These are phyloP conservation scores for Micromesistius poutassou DNA, from an alignment of 2,797 vertebrate species.

Conservation along the genomic window DNA sequence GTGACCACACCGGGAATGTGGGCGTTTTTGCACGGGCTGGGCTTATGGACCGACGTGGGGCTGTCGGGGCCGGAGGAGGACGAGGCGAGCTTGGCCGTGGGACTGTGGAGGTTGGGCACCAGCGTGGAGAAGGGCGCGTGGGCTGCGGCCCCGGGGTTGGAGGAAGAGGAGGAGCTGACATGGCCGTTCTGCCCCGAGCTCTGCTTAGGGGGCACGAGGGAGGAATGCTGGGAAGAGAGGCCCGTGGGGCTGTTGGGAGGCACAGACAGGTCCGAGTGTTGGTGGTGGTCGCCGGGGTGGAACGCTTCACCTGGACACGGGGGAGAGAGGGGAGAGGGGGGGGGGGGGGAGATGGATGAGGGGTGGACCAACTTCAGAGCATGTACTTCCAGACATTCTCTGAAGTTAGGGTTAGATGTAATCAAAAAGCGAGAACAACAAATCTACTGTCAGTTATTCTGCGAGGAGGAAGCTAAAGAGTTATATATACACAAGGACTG, in stretches of 20 bases:
- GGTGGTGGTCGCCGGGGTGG: constrained; percentile 90
- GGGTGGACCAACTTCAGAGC: neutral
- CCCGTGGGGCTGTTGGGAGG: constrained; percentile 97
- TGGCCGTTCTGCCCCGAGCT: constrained; percentile 82
- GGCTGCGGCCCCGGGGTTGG: constrained; percentile 65
- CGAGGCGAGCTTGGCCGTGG: constrained; percentile 69
- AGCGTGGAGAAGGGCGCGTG: constrained; percentile 79
- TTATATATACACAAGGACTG: neutral
- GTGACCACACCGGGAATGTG: constrained; percentile 85
- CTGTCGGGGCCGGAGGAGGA: constrained; percentile 72
- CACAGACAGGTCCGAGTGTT: constrained; percentile 92
- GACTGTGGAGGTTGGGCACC: constrained; percentile 71
- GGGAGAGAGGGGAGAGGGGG: neutral
- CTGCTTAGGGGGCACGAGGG: constrained; percentile 81
- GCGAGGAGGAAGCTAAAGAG: neutral
- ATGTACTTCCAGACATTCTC: neutral
- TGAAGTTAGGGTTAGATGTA: neutral
- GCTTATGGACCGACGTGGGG: constrained; percentile 73
- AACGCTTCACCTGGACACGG: constrained; percentile 90
- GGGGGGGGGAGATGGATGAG: neutral
- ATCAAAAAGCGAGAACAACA: neutral
- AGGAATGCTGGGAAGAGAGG: constrained; percentile 86
- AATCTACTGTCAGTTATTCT: no score
- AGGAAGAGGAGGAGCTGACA: constrained; percentile 71
- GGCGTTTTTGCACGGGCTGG: constrained; percentile 86